These are phyloP conservation scores for Xylota segnis DNA, from an alignment of 2,888 invertebrate genomes.

Conservation along the genomic window DNA sequence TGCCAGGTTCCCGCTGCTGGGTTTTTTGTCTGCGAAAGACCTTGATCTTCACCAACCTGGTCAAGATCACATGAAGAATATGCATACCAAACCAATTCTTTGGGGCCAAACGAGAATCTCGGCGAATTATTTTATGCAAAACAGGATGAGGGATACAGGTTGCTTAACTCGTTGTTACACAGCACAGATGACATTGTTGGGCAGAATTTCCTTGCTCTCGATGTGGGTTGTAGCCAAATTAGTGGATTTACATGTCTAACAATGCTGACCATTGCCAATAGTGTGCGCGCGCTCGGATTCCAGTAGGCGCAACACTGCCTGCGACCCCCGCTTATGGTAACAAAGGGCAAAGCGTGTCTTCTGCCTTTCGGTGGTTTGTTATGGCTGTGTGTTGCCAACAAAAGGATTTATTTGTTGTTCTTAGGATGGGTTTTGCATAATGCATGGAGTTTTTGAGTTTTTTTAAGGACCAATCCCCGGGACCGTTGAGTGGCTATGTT, in stretches of 20 bases:
- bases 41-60: conserved; percentile 76
- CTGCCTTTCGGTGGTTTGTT: conserved; percentile 36
- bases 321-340: background rate
- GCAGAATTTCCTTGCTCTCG: conserved; percentile 63
- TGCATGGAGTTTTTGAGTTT: conserved; percentile 71
- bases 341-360: conserved; percentile 38
- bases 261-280: conserved; percentile 75
- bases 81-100: conserved; percentile 66
- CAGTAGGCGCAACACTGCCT: background rate
- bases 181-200: conserved; percentile 69
- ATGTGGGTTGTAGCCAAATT: conserved; percentile 76
- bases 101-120: conserved; percentile 63
- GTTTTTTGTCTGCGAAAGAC: conserved; percentile 48
- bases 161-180: conserved; percentile 71
- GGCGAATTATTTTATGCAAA: conserved; percentile 77
- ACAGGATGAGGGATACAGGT: conserved; percentile 73
- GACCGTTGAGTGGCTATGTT: conserved; percentile 33
- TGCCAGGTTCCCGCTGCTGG: conserved; percentile 12
- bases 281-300: conserved; percentile 50
- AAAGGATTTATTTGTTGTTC: conserved; percentile 64
- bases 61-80: conserved; percentile 76
- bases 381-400: conserved; percentile 44
- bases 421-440: conserved; percentile 71
- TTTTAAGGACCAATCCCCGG: conserved; percentile 64
- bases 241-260: conserved; percentile 77